These are phyloP conservation scores for Corydoras maculifer DNA, from an alignment of 2,113 vertebrate species.

Conservation along the genomic window DNA sequence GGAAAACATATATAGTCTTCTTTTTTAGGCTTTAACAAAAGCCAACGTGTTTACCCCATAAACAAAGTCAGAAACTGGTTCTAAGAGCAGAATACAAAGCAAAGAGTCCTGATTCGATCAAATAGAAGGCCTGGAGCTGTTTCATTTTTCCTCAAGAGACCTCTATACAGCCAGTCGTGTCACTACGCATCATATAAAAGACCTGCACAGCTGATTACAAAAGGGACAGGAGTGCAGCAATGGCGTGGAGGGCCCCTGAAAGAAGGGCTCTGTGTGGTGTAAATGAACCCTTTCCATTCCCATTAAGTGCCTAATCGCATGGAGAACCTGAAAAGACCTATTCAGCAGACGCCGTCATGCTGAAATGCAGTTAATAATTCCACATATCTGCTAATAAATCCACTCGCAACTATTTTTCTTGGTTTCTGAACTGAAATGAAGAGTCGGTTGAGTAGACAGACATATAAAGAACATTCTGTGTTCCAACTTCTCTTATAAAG, in stretches of 20 bases:
- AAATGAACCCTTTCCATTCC: slow-evolving; percentile 43
- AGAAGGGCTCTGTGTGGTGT: slow-evolving; percentile 40
- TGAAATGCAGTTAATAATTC: slow-evolving; percentile 41
- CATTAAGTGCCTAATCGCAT: slow-evolving; percentile 38
- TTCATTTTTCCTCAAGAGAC: slow-evolving; percentile 3
- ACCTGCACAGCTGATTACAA: slow-evolving; percentile 35
- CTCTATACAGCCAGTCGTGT: background rate
- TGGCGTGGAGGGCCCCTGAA: slow-evolving; percentile 37
- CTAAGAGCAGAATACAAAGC: background rate
- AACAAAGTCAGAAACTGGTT: background rate
- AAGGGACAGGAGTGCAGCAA: slow-evolving; percentile 33
- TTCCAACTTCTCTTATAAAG: no score
- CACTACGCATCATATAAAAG: slow-evolving; percentile 10
- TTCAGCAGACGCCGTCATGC: slow-evolving; percentile 38
- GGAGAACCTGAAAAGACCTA: slow-evolving; percentile 41
- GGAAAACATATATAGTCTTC: no score
- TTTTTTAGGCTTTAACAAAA: no score
- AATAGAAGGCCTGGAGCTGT: background rate
- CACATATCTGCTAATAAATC: slow-evolving; percentile 31
- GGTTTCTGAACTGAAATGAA: background rate
- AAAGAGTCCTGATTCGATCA: background rate
- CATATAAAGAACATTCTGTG: no score
- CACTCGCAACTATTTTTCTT: background rate
- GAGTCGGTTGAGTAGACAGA: background rate
- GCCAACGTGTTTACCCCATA: background rate